Base-by-base conservation (phyloP, 2,888 invertebrate genomes). In the Dromius quadrimaculatus region DNA sequence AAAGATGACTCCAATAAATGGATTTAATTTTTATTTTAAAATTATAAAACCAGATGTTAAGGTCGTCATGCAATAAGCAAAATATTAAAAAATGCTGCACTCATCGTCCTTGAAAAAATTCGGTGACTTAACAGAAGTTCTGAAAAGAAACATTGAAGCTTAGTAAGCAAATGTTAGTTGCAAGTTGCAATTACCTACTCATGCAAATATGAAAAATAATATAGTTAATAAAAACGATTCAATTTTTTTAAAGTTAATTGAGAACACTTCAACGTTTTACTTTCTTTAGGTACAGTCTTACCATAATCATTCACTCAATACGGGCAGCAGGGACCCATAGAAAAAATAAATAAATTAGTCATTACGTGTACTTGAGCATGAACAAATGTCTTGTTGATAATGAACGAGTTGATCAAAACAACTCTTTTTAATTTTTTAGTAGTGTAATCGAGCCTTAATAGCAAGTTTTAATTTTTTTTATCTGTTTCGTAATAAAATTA, bases 291-390 rank as follows among this genome's bases (percentile, higher is more conserved):
- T n/a, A 82, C 83, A 77, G 81, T 84, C 83, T 82, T 83, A 83
- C 82, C 82, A 84, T 82, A 85, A 82, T 87, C 89, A 91, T 88
- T 92, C 91, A 85, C 87, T 91, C 89, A 92, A 87, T 83, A 91
- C 90, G 80, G 91, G 91, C 85, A 92, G 90, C 87, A 91, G 90
- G 84, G 91, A 91, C 89, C 91, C 87, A 87, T 83, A 86, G 85
- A 86, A 87, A 77, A 78, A 80, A 79, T 74, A 77, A 54, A 77
- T 77, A 72, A 71, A 75, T 75, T 74, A 74, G 71, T 74, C n/a
- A n/a, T n/a, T n/a, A n/a, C n/a, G n/a, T n/a, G n/a, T n/a, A n/a
- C n/a, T n/a, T n/a, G n/a, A n/a, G n/a, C n/a, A n/a, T n/a, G n/a
- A n/a, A n/a, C n/a, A n/a, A n/a, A n/a, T n/a, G n/a, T n/a, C n/a